Conservation (phyloP, 2,888 invertebrate species). For the Habrosyne pyritoides region DNA sequence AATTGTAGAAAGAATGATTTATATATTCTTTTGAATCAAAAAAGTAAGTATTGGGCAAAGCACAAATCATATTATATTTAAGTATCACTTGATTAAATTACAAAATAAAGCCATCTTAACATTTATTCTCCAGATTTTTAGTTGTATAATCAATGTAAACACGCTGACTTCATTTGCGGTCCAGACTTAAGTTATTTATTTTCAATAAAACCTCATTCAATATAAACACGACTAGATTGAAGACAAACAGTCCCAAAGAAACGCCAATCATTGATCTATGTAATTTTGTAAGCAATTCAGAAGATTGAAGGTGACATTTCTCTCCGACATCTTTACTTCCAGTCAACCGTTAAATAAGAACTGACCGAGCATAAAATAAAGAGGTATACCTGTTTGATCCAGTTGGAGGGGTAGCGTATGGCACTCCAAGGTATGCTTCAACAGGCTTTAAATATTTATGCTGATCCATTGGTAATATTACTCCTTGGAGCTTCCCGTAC, state of each 20-base stretch:
- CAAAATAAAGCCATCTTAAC: too few species aligned
- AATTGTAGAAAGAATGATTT: neutral
- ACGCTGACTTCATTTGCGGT: neutral
- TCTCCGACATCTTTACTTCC: slow-evolving; percentile 27
- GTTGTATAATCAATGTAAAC: too few species aligned
- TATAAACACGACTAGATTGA: neutral
- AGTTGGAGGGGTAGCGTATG: slow-evolving; percentile 93
- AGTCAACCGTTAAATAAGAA: slow-evolving; percentile 35
- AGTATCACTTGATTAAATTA: too few species aligned
- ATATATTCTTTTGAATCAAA: too few species aligned
- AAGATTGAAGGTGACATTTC: slow-evolving; percentile 22
- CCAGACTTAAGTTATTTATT: neutral
- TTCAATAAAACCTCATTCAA: neutral
- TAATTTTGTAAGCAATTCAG: slow-evolving; percentile 20
- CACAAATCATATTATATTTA: too few species aligned
- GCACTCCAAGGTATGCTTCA: slow-evolving; percentile 92
- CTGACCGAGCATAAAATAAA: slow-evolving; percentile 34
- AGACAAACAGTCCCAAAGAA: neutral
- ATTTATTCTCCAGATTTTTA: too few species aligned
- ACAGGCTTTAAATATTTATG: slow-evolving; percentile 89
- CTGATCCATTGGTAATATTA: slow-evolving; percentile 91
- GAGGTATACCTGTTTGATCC: slow-evolving; percentile 87
- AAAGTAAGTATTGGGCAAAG: too few species aligned
- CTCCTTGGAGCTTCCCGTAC: slow-evolving; percentile 93
- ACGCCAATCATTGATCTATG: neutral